phyloP scores from a whole-genome alignment of 1,140 invertebrate species.

The Apis cerana region DNA sequence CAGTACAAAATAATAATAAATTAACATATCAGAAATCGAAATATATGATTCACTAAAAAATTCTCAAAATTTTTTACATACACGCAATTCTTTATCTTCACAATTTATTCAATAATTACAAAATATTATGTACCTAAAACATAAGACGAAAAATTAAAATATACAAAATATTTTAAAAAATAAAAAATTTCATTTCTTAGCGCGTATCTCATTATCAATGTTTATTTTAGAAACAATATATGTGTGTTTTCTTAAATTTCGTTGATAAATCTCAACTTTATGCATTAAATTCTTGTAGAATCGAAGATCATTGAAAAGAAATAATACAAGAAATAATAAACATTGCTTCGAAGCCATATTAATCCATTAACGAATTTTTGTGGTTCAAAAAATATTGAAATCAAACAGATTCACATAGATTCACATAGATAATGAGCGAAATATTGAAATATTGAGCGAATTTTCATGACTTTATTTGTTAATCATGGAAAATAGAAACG shows the following conservation, averaged over 20 bases:
- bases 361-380: background rate
- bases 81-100: too few species aligned
- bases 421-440: background rate
- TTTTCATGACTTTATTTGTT: too few species aligned
- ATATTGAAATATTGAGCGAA: background rate
- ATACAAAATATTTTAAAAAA: background rate
- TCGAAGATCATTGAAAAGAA: background rate
- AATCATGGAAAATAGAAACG: background rate
- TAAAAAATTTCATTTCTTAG: background rate
- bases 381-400: background rate
- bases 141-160: background rate
- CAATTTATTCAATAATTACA: too few species aligned
- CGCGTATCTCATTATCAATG: background rate
- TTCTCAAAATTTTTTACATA: too few species aligned
- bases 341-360: background rate
- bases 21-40: too few species aligned
- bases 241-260: background rate
- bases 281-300: background rate
- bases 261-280: background rate
- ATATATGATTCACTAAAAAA: too few species aligned
- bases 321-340: background rate
- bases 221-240: slow-evolving; percentile 14
- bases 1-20: too few species aligned
- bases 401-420: background rate
- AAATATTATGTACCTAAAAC: too few species aligned